phyloP scores from a whole-genome alignment of 2,797 vertebrate genomes.

The Peromyscus aztecus region DNA sequence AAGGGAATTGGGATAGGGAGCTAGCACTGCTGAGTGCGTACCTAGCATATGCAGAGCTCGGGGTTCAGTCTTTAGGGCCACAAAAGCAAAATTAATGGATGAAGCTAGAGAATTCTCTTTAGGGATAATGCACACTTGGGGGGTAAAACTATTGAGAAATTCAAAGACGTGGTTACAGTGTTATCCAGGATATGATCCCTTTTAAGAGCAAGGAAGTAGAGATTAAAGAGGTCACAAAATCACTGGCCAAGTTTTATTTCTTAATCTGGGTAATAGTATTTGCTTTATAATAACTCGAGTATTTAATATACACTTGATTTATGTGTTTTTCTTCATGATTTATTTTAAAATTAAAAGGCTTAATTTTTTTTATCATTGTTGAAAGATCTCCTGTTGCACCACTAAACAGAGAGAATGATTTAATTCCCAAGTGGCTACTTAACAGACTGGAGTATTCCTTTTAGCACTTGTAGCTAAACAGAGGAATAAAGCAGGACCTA shows the following conservation, averaged over 20 bases:
- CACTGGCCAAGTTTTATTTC: background rate
- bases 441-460: background rate
- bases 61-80: background rate
- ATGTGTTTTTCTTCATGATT: background rate
- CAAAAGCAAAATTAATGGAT: background rate
- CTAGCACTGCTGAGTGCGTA: background rate
- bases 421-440: background rate
- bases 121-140: background rate
- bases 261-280: background rate
- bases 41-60: background rate
- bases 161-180: background rate
- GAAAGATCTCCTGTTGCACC: background rate
- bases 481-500: background rate
- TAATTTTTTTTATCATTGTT: background rate
- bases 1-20: background rate
- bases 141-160: constrained; percentile 19
- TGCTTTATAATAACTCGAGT: background rate
- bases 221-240: background rate
- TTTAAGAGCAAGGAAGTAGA: background rate
- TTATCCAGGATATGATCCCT: background rate
- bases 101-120: background rate
- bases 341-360: constrained; percentile 29
- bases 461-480: background rate
- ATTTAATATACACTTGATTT: background rate
- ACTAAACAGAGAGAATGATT: background rate